A percentile compares a stretch with the other conserved stretches of the same genome.
Conservation (phyloP, 2,797 vertebrate genomes). For the Coendou prehensilis region DNA sequence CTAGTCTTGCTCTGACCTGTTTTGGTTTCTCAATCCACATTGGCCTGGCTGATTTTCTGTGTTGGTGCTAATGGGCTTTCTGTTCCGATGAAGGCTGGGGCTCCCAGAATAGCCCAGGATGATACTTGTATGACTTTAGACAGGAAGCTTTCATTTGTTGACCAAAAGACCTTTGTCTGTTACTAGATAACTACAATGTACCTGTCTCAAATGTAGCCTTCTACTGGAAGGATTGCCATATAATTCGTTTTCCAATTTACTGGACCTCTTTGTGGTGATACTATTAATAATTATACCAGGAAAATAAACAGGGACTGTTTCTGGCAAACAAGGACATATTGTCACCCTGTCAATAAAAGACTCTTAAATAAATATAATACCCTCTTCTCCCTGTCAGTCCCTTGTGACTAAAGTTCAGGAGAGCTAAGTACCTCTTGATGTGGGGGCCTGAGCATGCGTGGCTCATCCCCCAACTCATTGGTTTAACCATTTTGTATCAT, state of each 20-base stretch:
- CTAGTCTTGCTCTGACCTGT: neutral
- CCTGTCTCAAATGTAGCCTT: neutral
- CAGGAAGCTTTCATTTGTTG: neutral
- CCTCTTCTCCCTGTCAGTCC: neutral
- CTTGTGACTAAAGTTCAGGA: neutral
- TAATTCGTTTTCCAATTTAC: neutral
- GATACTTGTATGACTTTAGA: neutral
- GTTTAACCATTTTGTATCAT: neutral
- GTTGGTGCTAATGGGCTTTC: neutral
- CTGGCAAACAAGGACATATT: neutral
- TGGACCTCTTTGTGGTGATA: neutral
- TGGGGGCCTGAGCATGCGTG: neutral
- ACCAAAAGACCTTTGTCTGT: neutral
- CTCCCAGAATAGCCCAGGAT: neutral
- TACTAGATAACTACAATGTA: neutral
- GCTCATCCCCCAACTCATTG: neutral
- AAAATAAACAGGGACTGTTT: neutral
- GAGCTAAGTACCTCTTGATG: neutral
- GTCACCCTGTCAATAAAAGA: neutral
- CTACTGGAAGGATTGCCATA: neutral
- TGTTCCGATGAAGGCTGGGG: neutral
- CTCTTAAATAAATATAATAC: neutral
- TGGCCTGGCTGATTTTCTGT: neutral
- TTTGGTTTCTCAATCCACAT: neutral
- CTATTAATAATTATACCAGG: neutral